phyloP scores from a whole-genome alignment of 2,888 invertebrate genomes.

The Campoplex capitator region DNA sequence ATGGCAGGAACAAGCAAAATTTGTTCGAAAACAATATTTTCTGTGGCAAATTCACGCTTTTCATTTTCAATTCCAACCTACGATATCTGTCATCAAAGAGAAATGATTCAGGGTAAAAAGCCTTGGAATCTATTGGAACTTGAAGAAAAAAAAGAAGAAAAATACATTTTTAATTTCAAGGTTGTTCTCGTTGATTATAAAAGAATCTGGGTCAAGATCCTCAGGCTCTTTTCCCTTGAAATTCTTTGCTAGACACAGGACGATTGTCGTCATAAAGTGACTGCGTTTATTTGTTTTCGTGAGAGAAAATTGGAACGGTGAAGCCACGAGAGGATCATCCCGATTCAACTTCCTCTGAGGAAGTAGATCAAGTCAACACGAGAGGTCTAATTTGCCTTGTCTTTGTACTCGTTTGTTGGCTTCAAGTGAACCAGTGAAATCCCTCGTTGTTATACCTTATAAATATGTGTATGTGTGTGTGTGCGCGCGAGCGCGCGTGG shows the following conservation, averaged over 20 bases:
- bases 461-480: background rate
- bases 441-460: conserved; percentile 14
- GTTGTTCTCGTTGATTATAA: background rate
- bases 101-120: background rate
- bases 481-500: background rate
- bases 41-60: background rate
- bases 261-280: background rate
- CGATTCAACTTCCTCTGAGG: background rate
- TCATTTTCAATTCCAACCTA: background rate
- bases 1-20: background rate
- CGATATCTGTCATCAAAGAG: background rate
- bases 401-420: conserved; percentile 33
- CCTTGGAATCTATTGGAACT: background rate
- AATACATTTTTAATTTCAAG: background rate
- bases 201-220: conserved; percentile 19
- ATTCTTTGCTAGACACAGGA: conserved; percentile 6
- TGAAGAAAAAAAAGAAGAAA: background rate
- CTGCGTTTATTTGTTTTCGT: conserved; percentile 13
- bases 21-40: background rate
- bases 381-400: conserved; percentile 23
- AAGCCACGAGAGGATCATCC: background rate
- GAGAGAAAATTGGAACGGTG: conserved; percentile 10
- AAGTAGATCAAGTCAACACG: conserved; percentile 46
- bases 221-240: background rate
- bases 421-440: background rate